Percentiles rank a stretch among this genome's conserved stretches.
These are phyloP conservation scores for Wiebesia pumilae DNA, from an alignment of 1,140 invertebrate species.

Conservation along the genomic window DNA sequence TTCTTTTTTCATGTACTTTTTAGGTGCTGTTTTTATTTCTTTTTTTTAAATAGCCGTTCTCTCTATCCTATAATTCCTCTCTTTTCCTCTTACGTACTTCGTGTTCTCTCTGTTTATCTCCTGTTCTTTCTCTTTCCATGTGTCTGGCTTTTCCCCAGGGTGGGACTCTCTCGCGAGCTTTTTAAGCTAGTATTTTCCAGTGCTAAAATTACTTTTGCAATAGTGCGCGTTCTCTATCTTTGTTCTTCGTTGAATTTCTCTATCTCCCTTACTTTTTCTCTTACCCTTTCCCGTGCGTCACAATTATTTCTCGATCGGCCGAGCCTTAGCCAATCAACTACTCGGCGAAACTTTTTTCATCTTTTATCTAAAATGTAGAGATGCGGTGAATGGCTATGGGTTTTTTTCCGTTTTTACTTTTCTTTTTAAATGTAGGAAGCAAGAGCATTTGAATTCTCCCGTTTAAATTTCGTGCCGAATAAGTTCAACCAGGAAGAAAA, in stretches of 20 bases:
- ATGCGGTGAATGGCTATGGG: constrained; percentile 29
- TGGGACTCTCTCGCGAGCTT: constrained; percentile 47
- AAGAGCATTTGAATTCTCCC: constrained; percentile 7
- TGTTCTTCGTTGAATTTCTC: constrained; percentile 10
- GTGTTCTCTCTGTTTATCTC: constrained; percentile 21
- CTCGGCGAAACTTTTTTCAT: constrained; percentile 33
- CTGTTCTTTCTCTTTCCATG: constrained; percentile 18
- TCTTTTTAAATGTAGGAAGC: neutral
- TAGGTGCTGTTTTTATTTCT: constrained; percentile 39
- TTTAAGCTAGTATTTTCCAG: constrained; percentile 54
- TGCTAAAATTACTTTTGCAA: constrained; percentile 55
- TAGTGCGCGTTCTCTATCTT: constrained; percentile 35
- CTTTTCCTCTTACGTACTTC: constrained; percentile 47
- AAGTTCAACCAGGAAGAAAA: neutral
- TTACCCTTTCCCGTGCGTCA: constrained; percentile 29
- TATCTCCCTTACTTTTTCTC: constrained; percentile 5
- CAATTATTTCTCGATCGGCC: constrained; percentile 53
- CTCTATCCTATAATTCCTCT: constrained; percentile 22
- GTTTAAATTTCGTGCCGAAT: constrained; percentile 25
- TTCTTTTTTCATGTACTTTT: constrained; percentile 40
- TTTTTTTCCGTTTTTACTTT: constrained; percentile 1
- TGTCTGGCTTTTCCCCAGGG: constrained; percentile 48
- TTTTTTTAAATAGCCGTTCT: constrained; percentile 1
- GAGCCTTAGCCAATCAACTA: constrained; percentile 49
- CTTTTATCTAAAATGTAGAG: constrained; percentile 37